These are phyloP conservation scores for Mirounga angustirostris DNA, from an alignment of 2,113 vertebrate genomes.

Conservation along the genomic window DNA sequence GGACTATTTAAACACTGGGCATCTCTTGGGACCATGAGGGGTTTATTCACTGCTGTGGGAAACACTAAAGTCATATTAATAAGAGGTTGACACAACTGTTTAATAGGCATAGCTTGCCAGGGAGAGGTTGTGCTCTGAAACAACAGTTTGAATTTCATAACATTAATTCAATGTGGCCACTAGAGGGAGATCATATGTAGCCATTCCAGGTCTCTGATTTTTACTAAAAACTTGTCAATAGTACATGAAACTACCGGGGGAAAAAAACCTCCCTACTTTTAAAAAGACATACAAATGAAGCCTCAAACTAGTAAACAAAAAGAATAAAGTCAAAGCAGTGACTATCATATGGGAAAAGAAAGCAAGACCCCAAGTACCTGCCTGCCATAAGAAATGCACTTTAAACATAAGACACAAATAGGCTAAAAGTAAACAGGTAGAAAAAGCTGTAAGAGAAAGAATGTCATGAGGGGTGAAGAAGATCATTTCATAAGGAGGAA, in stretches of 20 bases:
- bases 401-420: not conserved
- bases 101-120: not conserved
- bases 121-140: not conserved
- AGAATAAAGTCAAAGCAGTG: not conserved
- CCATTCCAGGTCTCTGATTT: not conserved
- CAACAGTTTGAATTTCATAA: not conserved
- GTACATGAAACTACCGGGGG: not conserved
- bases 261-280: not conserved
- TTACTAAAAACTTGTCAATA: not conserved
- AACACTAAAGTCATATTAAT: not conserved
- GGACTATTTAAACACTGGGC: not conserved
- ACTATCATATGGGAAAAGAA: not conserved
- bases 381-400: not conserved
- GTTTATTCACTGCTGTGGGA: not conserved
- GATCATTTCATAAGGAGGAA: not conserved
- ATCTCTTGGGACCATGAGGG: not conserved
- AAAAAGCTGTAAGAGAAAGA: not conserved
- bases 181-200: conserved; percentile 62
- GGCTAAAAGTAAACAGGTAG: not conserved
- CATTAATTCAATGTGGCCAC: conserved; percentile 55
- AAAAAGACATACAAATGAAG: not conserved
- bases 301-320: not conserved
- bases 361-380: not conserved
- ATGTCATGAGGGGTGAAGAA: not conserved
- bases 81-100: not conserved